Evolutionary conservation across 2,797 vertebrate genomes (phyloP), one percentile per base, ranked within the genome.

Genomic region (Eulemur coronatus): DNA sequence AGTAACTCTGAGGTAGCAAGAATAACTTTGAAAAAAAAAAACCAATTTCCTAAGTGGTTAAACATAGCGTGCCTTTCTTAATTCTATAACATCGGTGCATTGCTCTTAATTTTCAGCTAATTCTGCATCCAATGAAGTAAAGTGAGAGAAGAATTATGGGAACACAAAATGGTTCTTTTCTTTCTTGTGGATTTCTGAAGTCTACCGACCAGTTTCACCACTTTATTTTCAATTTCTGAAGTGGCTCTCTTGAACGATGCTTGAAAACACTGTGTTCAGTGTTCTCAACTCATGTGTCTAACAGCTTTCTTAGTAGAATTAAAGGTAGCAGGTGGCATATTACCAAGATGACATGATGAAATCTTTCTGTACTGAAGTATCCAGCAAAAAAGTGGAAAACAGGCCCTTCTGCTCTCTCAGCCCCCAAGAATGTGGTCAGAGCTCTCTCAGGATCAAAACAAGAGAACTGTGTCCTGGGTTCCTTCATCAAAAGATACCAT

Each of bases 221-320:
- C 94, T 92, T 88, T 14, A 15, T 86, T 84, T 90, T 92, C 63
- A 43, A 20, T 48, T 84, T 76, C 92, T 91, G 18, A 94, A 96
- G 97, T 65, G 75, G 48, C n/a, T 73, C 61, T 81, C 79, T 75
- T 43, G 33, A 91, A 59, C 20, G 18, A 4, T 18, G 30, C 15
- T 46, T 59, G 61, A 70, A 95, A 94, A 92, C 38, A 91, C 35
- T 59, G 46, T 81, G 91, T 94, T 70, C 67, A 75, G 67, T 76
- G 86, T 90, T 91, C 67, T 46, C 14, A 35, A 15, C 20, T 84
- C 61, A 8, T 3, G 33, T 18, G 20, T 85, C 48, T 46, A 33
- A 73, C 14, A 85, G 57, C 55, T 18, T 28, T 4, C 18, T 3
- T 15, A 70, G 76, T 69, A 26, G 35, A 57, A 35, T n/a, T 52